phyloP scores from a whole-genome alignment of 1,140 invertebrate species.

The Drosophila ogumai region DNA sequence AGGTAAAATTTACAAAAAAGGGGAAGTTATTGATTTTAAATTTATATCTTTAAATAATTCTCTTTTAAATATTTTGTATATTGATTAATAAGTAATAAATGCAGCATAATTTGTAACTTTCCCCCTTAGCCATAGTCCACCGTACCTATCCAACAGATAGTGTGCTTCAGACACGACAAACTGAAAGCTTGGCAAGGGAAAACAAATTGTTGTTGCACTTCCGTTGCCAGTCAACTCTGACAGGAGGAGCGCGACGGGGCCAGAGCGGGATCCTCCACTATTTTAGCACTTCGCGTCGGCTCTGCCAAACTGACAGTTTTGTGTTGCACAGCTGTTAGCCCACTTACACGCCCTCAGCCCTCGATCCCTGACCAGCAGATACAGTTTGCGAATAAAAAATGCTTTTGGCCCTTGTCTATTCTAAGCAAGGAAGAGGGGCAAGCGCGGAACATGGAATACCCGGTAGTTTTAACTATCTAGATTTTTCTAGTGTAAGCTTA shows the following conservation, averaged over 20 bases:
- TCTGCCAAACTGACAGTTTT: conserved; percentile 68
- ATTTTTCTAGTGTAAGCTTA: background rate
- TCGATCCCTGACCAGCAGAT: conserved; percentile 34
- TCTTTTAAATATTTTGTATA: background rate
- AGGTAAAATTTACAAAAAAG: background rate
- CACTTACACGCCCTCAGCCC: conserved; percentile 1
- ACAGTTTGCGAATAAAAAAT: conserved; percentile 45
- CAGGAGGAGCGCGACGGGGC: conserved; percentile 30
- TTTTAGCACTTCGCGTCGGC: conserved; percentile 41
- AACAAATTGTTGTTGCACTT: conserved; percentile 65
- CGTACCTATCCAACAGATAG: conserved; percentile 35
- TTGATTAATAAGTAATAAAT: background rate
- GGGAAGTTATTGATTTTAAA: background rate
- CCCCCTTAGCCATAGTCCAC: conserved; percentile 19
- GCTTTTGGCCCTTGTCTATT: conserved; percentile 54
- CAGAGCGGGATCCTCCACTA: conserved; percentile 50
- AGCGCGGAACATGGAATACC: background rate
- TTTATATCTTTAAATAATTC: background rate
- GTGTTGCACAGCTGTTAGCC: conserved; percentile 66
- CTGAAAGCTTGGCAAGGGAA: conserved; percentile 51
- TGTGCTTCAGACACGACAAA: conserved; percentile 27
- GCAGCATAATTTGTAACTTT: background rate
- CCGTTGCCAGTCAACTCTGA: conserved; percentile 60
- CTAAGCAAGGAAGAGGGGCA: conserved; percentile 10
- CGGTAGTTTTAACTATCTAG: background rate